Evolutionary conservation across 2,888 invertebrate genomes (phyloP).

Genomic region (Artemia sp.): DNA sequence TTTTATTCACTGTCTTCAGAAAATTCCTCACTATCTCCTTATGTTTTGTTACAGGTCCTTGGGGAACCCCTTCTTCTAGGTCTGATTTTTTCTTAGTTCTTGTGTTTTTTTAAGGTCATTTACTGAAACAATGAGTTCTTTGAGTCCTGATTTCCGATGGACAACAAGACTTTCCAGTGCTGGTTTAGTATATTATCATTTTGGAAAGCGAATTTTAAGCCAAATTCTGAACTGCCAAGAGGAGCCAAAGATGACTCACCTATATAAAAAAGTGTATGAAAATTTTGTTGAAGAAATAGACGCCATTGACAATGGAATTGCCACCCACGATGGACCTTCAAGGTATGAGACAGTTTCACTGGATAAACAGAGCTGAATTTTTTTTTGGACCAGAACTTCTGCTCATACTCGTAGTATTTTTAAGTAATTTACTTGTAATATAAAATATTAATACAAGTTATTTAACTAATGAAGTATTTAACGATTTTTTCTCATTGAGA

Average conservation of each 20-base stretch:
- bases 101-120: constrained; percentile 38
- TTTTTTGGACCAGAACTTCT: neutral
- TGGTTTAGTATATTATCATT: constrained; percentile 76
- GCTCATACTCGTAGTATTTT: no score
- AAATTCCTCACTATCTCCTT: no score
- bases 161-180: constrained; percentile 73
- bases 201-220: constrained; percentile 59
- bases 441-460: no score
- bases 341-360: constrained; percentile 14
- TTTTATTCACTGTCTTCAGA: no score
- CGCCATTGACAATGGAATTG: constrained; percentile 91
- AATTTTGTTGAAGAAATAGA: constrained; percentile 81
- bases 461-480: no score
- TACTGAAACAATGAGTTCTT: constrained; percentile 44
- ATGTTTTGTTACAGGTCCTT: no score
- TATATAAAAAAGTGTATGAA: constrained; percentile 60
- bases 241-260: constrained; percentile 36
- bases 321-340: constrained; percentile 49
- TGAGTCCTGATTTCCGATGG: constrained; percentile 39
- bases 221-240: constrained; percentile 39
- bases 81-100: no score
- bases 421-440: no score
- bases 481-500: no score
- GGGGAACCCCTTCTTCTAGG: no score
- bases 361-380: neutral